phyloP scores from a whole-genome alignment of 2,113 vertebrate species.

The Hippocampus mohnikei region DNA sequence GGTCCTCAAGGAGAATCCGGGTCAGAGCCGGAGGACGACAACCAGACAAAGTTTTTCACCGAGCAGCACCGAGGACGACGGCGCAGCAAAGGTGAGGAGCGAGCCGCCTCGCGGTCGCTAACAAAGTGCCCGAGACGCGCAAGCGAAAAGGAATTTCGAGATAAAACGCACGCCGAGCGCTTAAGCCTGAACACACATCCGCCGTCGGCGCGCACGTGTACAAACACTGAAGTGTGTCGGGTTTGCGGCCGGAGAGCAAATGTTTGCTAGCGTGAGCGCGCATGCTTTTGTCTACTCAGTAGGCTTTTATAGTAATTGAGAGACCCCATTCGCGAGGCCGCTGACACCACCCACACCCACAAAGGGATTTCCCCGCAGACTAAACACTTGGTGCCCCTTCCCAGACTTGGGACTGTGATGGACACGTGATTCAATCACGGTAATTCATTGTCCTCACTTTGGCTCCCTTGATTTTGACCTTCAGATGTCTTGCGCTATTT shows the following conservation, averaged over 20 bases:
- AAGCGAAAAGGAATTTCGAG: slow-evolving; percentile 2
- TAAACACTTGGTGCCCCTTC: slow-evolving; percentile 21
- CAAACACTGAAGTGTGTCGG: slow-evolving; percentile 10
- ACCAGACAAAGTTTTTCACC: slow-evolving; percentile 89
- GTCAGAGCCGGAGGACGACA: slow-evolving; percentile 89
- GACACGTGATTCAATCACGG: slow-evolving; percentile 1
- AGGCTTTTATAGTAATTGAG: slow-evolving; percentile 66
- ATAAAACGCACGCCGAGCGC: slow-evolving; percentile 6
- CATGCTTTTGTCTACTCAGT: slow-evolving; percentile 59
- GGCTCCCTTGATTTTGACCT: slow-evolving; percentile 34
- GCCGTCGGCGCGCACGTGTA: not conserved
- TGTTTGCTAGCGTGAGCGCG: slow-evolving; percentile 48
- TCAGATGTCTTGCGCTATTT: slow-evolving; percentile 12
- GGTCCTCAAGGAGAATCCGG: slow-evolving; percentile 84
- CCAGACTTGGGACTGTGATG: not conserved
- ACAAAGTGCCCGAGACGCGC: not conserved
- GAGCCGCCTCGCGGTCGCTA: not conserved
- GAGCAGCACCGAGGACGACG: slow-evolving; percentile 88
- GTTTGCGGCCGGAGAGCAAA: slow-evolving; percentile 38
- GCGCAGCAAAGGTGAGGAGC: slow-evolving; percentile 84
- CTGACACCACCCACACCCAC: slow-evolving; percentile 40
- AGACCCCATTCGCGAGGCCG: slow-evolving; percentile 35
- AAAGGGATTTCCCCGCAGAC: slow-evolving; percentile 42
- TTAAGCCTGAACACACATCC: slow-evolving; percentile 9
- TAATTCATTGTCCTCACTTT: slow-evolving; percentile 25